Percentiles rank a stretch among this genome's conserved stretches.
Conservation (phyloP, 2,888 invertebrate species). For the Hipparchia semele region DNA sequence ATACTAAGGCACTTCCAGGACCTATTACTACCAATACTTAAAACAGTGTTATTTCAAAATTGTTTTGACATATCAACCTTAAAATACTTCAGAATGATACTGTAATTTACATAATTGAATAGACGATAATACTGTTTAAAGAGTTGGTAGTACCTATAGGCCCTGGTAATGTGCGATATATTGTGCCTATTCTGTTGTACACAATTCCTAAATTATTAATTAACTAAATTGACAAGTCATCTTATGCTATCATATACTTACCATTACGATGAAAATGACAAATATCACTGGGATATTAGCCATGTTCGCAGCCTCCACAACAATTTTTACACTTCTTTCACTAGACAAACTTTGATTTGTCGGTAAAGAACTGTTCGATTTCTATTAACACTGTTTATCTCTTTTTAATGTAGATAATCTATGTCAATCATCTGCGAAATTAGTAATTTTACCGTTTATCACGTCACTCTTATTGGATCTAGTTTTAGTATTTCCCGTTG, state of each 20-base stretch:
- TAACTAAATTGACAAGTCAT: too few relatives aligned
- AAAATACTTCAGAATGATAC: too few relatives aligned
- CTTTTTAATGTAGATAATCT: slow-evolving; percentile 11
- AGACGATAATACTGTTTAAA: too few relatives aligned
- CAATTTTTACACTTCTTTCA: slow-evolving; percentile 51
- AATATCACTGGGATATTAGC: slow-evolving; percentile 47
- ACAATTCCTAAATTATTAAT: too few relatives aligned
- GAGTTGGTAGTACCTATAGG: too few relatives aligned
- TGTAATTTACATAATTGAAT: too few relatives aligned
- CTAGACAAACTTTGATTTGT: slow-evolving; percentile 65
- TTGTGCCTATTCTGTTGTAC: too few relatives aligned
- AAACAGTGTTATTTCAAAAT: too few relatives aligned
- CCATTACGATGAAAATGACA: slow-evolving; percentile 52
- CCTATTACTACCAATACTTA: too few relatives aligned
- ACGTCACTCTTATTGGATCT: neutral
- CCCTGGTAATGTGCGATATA: too few relatives aligned
- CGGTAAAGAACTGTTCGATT: slow-evolving; percentile 61
- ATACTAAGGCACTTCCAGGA: too few relatives aligned
- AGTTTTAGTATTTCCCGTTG: slow-evolving; percentile 1
- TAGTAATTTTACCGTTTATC: slow-evolving; percentile 16
- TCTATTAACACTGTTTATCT: slow-evolving; percentile 17
- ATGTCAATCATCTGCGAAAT: slow-evolving; percentile 43
- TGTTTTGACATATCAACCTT: too few relatives aligned
- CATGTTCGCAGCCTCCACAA: slow-evolving; percentile 55
- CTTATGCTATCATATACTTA: slow-evolving; percentile 51